phyloP scores from a whole-genome alignment of 2,797 vertebrate genomes.

The Psittacula derbiana region DNA sequence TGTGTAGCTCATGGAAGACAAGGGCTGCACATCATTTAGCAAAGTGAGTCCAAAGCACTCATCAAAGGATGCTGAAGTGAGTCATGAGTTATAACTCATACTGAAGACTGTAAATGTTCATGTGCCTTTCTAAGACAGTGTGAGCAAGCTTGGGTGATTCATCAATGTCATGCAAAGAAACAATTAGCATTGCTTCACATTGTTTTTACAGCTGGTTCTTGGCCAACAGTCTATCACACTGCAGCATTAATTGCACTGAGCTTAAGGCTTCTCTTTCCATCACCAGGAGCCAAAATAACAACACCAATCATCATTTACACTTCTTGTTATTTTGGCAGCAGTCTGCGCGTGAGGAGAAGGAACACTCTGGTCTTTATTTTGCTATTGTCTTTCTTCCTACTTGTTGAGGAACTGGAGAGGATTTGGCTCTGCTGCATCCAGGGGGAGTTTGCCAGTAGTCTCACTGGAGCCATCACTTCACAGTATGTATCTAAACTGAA shows the following conservation, averaged over 20 bases:
- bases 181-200: background rate
- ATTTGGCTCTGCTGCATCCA: background rate
- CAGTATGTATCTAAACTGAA: background rate
- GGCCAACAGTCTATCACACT: background rate
- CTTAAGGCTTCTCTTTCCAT: background rate
- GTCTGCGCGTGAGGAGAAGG: background rate
- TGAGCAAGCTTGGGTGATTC: constrained; percentile 24
- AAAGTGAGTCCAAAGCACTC: background rate
- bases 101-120: background rate
- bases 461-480: background rate
- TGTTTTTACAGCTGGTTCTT: background rate
- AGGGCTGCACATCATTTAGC: background rate
- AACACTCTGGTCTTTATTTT: background rate
- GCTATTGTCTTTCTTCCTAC: background rate
- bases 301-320: background rate
- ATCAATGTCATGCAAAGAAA: background rate
- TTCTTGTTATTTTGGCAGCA: background rate
- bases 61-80: background rate
- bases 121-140: background rate
- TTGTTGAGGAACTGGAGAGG: background rate
- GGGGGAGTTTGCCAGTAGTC: background rate
- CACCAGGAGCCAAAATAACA: background rate
- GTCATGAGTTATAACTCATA: background rate
- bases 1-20: background rate
- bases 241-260: background rate